Conservation (phyloP, 2,113 vertebrate species). For the Gila orcuttii region DNA sequence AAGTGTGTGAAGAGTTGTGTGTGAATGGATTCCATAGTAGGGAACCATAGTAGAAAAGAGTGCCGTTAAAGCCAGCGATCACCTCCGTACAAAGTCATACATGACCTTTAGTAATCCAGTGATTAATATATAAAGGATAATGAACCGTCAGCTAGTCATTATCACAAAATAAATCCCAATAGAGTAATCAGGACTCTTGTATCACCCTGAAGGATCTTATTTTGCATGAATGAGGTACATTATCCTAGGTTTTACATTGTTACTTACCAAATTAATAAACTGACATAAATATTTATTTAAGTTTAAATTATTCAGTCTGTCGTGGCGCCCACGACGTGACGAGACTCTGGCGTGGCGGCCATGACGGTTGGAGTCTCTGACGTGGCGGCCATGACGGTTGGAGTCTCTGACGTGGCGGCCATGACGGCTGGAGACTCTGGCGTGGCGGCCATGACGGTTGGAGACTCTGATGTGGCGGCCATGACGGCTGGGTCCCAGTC, state of each 20-base stretch:
- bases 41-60: background rate
- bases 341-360: too few relatives aligned
- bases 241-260: background rate
- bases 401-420: too few relatives aligned
- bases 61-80: background rate
- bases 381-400: too few relatives aligned
- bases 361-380: too few relatives aligned
- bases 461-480: too few relatives aligned
- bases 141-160: slow-evolving; percentile 5
- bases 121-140: background rate
- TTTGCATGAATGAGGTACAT: background rate
- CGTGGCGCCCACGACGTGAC: too few relatives aligned
- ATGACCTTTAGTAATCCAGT: slow-evolving; percentile 6
- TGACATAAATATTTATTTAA: background rate
- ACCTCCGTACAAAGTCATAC: background rate
- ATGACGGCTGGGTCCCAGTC: too few relatives aligned
- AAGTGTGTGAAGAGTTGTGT: background rate
- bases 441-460: too few relatives aligned
- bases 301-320: background rate
- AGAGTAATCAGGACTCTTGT: background rate
- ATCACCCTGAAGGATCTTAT: background rate
- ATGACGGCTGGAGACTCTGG: too few relatives aligned
- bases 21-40: background rate
- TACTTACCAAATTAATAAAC: background rate
- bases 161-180: background rate